Conservation (phyloP, 2,888 invertebrate genomes). For the Leucophora obtusa region DNA sequence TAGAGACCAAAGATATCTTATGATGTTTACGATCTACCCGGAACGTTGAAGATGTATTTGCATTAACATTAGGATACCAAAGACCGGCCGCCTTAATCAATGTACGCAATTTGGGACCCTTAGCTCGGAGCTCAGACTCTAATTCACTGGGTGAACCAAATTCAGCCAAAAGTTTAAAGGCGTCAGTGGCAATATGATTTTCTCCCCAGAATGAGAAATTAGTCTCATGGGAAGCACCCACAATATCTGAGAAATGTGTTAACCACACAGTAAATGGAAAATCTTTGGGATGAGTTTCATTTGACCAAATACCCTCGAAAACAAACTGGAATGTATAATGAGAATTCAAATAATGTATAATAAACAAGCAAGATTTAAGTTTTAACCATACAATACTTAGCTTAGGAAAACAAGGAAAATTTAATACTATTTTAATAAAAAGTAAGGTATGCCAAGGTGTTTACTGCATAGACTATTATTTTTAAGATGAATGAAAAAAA, state of each 20-base stretch:
- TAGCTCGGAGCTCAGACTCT: conserved; percentile 92
- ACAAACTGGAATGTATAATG: conserved; percentile 81
- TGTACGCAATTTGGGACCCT: conserved; percentile 87
- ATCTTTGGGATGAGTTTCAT: conserved; percentile 96
- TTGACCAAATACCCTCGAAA: conserved; percentile 97
- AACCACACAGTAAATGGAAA: conserved; percentile 94
- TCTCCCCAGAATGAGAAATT: conserved; percentile 96
- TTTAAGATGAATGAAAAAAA: too few species aligned
- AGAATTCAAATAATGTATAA: too few species aligned
- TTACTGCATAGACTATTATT: too few species aligned
- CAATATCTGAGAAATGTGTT: conserved; percentile 97
- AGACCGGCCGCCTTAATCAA: conserved; percentile 93
- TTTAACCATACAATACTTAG: too few species aligned
- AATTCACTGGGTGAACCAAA: conserved; percentile 90
- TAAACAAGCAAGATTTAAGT: too few species aligned
- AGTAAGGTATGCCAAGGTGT: too few species aligned
- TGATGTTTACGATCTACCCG: conserved; percentile 91
- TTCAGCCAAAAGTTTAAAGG: conserved; percentile 86
- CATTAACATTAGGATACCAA: conserved; percentile 93
- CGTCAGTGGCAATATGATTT: conserved; percentile 91
- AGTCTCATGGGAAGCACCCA: conserved; percentile 94
- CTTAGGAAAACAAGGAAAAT: too few species aligned
- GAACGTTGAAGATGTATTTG: conserved; percentile 89
- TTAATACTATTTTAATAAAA: too few species aligned
- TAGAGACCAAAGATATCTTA: conserved; percentile 90